Percentiles rank a stretch among this genome's conserved stretches.
phyloP scores from a whole-genome alignment of 2,113 vertebrate genomes.

The Burhinus oedicnemus region DNA sequence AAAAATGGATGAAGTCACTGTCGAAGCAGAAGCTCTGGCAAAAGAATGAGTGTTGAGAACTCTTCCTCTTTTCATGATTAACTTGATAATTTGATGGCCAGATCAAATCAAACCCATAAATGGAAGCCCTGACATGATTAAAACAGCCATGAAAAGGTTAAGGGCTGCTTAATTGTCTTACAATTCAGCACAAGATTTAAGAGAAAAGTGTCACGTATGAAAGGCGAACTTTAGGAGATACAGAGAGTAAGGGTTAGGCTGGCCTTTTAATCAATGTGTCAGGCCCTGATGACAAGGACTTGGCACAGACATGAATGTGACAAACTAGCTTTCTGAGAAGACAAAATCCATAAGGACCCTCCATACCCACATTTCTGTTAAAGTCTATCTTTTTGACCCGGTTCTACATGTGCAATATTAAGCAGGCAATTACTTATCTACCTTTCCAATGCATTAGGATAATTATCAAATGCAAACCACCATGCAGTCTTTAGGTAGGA shows the following conservation, averaged over 20 bases:
- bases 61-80: not conserved
- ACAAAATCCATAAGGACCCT: not conserved
- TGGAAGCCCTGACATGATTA: not conserved
- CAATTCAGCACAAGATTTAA: not conserved
- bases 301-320: not conserved
- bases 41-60: not conserved
- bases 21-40: not conserved
- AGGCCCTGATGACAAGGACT: not conserved
- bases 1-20: not conserved
- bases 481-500: not conserved
- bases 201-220: not conserved
- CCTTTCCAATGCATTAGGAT: not conserved
- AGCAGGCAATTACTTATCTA: not conserved
- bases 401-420: not conserved
- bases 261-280: not conserved
- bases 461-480: not conserved
- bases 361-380: not conserved
- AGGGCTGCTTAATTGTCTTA: not conserved
- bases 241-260: not conserved
- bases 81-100: not conserved
- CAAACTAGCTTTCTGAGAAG: not conserved
- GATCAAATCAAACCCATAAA: not conserved
- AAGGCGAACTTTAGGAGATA: not conserved
- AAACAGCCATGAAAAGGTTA: not conserved
- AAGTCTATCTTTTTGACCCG: not conserved